Evolutionary conservation across 2,888 invertebrate species (phyloP), one percentile per base, ranked within the genome.

Genomic region (Scaptomyza polygonia): DNA sequence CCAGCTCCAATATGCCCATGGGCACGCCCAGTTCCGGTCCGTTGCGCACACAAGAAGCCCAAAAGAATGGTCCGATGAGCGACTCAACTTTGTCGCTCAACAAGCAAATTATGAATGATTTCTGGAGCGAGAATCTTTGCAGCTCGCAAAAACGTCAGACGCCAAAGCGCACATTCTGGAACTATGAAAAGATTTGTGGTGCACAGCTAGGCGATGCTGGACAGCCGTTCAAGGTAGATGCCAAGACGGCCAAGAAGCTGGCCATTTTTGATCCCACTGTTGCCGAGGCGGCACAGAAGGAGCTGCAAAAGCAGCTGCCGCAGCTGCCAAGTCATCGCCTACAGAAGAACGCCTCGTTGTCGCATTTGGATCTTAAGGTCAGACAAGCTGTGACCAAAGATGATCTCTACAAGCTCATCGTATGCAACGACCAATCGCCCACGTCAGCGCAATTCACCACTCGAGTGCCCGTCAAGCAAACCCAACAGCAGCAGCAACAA

Each of bases 281-380:
- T 9, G 90, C 91, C 2, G 91, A 90, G 65, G 90, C 90, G 14
- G 91, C 90, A 0, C 90, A 89, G 45, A 89, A 88, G 45, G 89
- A 85, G 52, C 64, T 90, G 12, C 88, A 88, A 11, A 89, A 88
- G 30, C 84, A 88, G 47, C 78, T 62, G 18, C 79, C 62, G 47
- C 79, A 51, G 49, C 44, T 58, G 6, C 55, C 54, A 0, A 74
- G 52, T 5, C 72, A 83, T 61, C 86, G 79, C 42, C 70, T 81
- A 32, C 91, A 91, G 63, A 92, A 92, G 71, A 92, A 92, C 75
- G 89, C 91, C 47, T 92, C 92, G 8, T 67, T 91, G 14, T 91
- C 92, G 2, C 91, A 92, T 29, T 65, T 92, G 59, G 92, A 92
- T 66, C 77, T 90, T 32, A 90, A 90, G 68, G 91, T 92, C 34